These are phyloP conservation scores for Prionace glauca DNA, from an alignment of 2,797 vertebrate genomes.

Conservation along the genomic window DNA sequence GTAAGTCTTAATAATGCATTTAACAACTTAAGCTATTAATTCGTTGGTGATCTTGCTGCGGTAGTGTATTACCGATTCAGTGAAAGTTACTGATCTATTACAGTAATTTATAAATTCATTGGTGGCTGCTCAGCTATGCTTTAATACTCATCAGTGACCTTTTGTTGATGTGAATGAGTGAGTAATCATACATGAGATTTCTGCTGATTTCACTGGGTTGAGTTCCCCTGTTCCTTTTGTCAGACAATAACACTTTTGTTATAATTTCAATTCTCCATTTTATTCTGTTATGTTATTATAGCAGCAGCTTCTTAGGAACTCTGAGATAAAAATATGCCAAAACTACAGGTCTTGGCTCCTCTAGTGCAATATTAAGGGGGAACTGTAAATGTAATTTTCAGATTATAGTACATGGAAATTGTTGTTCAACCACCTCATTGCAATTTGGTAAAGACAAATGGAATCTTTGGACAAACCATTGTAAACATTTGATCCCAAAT, in stretches of 20 bases:
- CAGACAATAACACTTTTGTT: neutral
- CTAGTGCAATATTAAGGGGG: neutral
- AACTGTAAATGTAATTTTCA: neutral
- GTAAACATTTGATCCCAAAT: neutral
- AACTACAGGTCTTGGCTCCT: neutral
- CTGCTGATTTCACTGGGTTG: neutral
- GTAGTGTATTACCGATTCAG: neutral
- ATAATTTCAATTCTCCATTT: neutral
- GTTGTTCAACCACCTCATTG: neutral
- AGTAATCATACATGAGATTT: neutral
- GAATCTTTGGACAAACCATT: neutral
- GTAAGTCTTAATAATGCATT: neutral
- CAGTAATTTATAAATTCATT: slow-evolving; percentile 7
- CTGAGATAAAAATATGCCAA: neutral
- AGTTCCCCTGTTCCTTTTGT: neutral
- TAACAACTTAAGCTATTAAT: neutral
- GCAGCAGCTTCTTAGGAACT: neutral
- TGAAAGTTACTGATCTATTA: neutral
- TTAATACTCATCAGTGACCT: neutral
- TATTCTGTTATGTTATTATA: neutral
- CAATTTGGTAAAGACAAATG: neutral
- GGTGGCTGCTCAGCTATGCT: neutral
- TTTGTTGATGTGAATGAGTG: neutral
- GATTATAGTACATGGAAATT: neutral
- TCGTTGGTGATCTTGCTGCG: neutral